Base-by-base conservation (phyloP, 2,113 vertebrate species). In the Cercocebus atys region DNA sequence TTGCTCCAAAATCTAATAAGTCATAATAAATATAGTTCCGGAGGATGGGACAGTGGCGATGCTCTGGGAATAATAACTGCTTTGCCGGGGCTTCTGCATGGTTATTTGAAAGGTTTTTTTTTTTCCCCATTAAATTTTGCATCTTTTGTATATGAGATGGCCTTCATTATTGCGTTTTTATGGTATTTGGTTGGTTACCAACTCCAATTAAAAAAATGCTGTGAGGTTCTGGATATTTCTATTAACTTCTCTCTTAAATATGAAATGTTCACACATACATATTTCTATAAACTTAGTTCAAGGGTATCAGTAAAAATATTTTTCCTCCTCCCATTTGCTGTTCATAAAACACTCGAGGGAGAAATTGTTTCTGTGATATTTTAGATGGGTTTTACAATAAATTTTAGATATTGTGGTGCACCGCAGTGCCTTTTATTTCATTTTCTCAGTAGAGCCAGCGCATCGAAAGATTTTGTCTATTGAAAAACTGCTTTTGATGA, bases 341-440 rank as follows among this genome's bases (percentile, higher is more conserved):
- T 82, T 94, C 73, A 83, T 95, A 80, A 97, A 96, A 80, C 93
- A 72, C 95, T 95, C 10, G 0, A 45, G 93, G 94, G 90, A 90
- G 91, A 94, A 93, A 73, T 92, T 78, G 95, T 97, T 95, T 81
- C 59, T 25, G 66, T 73, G 94, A 68, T 94, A 61, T 95, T 96
- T 91, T 78, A 35, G 97, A 90, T 93, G 84, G 64, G 86, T 80
- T 97, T 94, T 85, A 82, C 90, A 92, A 81, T 96, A 96, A 83
- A 95, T 88, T 95, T 90, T 55, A 82, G 95, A 70, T 88, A 92
- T 64, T 57, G 84, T 90, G 90, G 75, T 80, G 66, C 40, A 55
- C 90, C 8, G 7, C 20, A 1, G 43, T 0, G 6, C 38, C 66
- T 88, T 93, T 85, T 25, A 75, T 80, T 85, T 88, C 38, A 40